phyloP scores from a whole-genome alignment of 2,797 vertebrate species.

The Numenius phaeopus region DNA sequence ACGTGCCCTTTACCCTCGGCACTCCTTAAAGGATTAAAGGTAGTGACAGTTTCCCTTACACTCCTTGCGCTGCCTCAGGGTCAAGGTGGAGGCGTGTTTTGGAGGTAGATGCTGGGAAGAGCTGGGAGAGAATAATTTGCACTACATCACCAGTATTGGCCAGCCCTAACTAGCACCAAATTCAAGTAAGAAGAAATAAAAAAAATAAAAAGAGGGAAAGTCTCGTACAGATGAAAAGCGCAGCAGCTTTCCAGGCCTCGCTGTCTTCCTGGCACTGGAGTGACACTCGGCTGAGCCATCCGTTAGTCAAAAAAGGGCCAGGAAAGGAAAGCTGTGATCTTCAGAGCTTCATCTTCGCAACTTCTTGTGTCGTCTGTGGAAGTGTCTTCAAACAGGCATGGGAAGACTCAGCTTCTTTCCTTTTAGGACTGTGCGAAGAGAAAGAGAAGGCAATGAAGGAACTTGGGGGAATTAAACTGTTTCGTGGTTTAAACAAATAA shows the following conservation, averaged over 20 bases:
- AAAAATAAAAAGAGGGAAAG: background rate
- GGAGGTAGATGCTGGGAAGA: slow-evolving; percentile 1
- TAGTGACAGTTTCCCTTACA: background rate
- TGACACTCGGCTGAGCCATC: background rate
- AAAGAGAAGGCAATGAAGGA: background rate
- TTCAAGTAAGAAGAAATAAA: slow-evolving; percentile 17
- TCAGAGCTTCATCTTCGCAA: background rate
- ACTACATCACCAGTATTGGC: background rate
- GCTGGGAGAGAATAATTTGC: background rate
- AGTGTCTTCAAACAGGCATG: slow-evolving; percentile 80
- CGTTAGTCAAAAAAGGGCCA: background rate
- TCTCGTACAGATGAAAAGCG: background rate
- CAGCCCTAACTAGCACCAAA: slow-evolving; percentile 30
- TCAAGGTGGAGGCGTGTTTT: background rate
- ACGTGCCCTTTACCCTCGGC: fast-evolving
- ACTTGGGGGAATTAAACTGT: background rate
- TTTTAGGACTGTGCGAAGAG: slow-evolving; percentile 78
- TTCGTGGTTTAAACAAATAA: background rate
- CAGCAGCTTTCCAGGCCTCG: background rate
- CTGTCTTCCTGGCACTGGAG: background rate
- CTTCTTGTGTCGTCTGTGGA: background rate
- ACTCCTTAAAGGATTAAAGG: background rate
- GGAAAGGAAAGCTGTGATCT: background rate
- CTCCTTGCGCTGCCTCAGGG: background rate
- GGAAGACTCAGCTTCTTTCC: slow-evolving; percentile 86